Conservation (phyloP, 2,113 vertebrate species). For the Delphinus delphis region DNA sequence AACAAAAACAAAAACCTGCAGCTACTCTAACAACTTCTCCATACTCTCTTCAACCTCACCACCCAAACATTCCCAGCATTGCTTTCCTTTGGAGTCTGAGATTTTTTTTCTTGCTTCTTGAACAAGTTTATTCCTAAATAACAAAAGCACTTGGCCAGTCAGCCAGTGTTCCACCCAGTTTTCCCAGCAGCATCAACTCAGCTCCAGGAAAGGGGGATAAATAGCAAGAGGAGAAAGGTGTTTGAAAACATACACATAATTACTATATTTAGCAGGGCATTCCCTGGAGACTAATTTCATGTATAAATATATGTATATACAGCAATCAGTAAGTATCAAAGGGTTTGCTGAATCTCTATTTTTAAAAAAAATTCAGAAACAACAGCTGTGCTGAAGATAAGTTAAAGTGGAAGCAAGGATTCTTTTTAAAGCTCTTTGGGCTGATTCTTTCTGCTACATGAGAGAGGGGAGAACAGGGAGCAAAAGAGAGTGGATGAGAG, state of each 20-base stretch:
- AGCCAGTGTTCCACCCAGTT: neutral
- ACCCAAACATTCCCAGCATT: neutral
- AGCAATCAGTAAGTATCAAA: constrained; percentile 8
- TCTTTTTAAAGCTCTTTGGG: neutral
- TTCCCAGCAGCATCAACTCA: neutral
- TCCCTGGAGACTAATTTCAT: constrained; percentile 48
- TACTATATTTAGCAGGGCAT: constrained; percentile 26
- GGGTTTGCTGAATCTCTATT: constrained; percentile 43
- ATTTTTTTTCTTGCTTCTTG: neutral
- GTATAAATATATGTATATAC: constrained; percentile 10
- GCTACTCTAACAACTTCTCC: neutral
- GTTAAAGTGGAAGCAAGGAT: neutral
- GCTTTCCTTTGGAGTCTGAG: neutral
- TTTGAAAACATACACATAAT: constrained; percentile 41
- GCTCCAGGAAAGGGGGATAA: neutral
- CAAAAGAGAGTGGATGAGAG: neutral
- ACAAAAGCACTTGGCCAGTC: neutral
- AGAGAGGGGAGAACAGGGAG: neutral
- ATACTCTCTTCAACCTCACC: neutral
- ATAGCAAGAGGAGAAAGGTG: neutral
- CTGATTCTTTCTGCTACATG: constrained; percentile 13
- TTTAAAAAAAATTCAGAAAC: neutral
- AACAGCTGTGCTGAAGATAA: constrained; percentile 47
- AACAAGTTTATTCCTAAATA: neutral
- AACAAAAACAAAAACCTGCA: no score